Percentiles rank a stretch among this genome's conserved stretches.
phyloP scores from a whole-genome alignment of 2,888 invertebrate genomes.

The Ophonus ardosiacus region DNA sequence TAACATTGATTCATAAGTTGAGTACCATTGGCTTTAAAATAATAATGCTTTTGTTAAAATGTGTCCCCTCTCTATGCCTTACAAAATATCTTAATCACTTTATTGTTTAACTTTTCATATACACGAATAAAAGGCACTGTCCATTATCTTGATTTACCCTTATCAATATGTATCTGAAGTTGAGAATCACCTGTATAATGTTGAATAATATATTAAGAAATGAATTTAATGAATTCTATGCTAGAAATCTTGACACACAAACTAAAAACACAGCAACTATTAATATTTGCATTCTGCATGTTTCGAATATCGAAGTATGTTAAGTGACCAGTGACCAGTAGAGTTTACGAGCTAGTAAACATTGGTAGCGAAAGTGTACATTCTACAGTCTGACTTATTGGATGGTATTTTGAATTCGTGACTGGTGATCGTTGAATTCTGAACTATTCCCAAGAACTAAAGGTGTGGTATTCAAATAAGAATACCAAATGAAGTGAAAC shows the following conservation, averaged over 20 bases:
- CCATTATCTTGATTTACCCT: no score
- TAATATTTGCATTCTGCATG: not conserved
- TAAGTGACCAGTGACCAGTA: conserved; percentile 7
- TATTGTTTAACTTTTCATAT: no score
- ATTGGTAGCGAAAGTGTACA: conserved; percentile 1
- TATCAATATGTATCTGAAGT: no score
- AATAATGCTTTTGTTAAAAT: no score
- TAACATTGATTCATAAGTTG: no score
- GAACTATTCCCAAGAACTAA: not conserved
- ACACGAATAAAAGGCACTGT: no score
- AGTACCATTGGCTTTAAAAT: no score
- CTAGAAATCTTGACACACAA: conserved; percentile 19
- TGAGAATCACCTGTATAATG: no score
- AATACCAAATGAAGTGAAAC: conserved; percentile 39
- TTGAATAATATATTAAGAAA: no score
- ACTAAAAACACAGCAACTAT: conserved; percentile 5
- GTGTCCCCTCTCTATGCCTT: no score
- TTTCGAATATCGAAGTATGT: conserved; percentile 1
- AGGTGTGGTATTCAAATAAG: conserved; percentile 2
- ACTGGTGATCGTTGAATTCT: conserved; percentile 8
- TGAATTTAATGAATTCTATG: no score
- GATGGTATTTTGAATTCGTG: conserved; percentile 22
- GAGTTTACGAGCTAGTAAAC: not conserved
- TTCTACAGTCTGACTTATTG: not conserved
- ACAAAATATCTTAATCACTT: no score